Conservation (phyloP, 2,797 vertebrate species). For the Moxostoma hubbsi region DNA sequence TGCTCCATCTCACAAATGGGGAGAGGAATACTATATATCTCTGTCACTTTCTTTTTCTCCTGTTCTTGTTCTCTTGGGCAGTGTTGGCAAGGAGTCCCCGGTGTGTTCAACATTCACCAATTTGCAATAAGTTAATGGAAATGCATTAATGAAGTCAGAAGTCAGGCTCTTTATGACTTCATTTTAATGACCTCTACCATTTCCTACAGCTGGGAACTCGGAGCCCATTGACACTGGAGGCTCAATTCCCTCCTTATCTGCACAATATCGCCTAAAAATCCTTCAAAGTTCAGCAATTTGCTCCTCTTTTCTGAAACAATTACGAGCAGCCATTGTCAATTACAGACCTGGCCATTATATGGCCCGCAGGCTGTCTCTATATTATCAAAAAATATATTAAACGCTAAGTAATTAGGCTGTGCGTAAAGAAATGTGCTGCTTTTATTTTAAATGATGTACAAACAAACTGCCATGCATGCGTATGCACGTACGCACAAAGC, state of each 20-base stretch:
- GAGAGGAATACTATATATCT: constrained; percentile 49
- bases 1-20: constrained; percentile 59
- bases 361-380: too few species aligned
- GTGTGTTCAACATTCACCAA: constrained; percentile 56
- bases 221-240: neutral
- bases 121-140: constrained; percentile 58
- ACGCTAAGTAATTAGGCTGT: too few species aligned
- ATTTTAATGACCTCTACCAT: constrained; percentile 19
- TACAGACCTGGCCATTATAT: too few species aligned
- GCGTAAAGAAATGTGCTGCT: too few species aligned
- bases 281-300: too few species aligned
- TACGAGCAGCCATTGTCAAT: too few species aligned
- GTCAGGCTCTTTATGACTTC: neutral
- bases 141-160: constrained; percentile 54
- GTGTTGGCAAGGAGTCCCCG: constrained; percentile 43
- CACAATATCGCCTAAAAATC: too few species aligned
- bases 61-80: constrained; percentile 42
- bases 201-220: constrained; percentile 15
- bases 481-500: too few species aligned
- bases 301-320: too few species aligned
- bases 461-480: too few species aligned
- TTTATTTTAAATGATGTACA: too few species aligned
- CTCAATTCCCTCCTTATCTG: neutral
- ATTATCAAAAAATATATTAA: too few species aligned
- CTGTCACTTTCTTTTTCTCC: constrained; percentile 38